Evolutionary conservation across 2,888 invertebrate species (phyloP).

Genomic region (Xanthorhoe spadicearia): DNA sequence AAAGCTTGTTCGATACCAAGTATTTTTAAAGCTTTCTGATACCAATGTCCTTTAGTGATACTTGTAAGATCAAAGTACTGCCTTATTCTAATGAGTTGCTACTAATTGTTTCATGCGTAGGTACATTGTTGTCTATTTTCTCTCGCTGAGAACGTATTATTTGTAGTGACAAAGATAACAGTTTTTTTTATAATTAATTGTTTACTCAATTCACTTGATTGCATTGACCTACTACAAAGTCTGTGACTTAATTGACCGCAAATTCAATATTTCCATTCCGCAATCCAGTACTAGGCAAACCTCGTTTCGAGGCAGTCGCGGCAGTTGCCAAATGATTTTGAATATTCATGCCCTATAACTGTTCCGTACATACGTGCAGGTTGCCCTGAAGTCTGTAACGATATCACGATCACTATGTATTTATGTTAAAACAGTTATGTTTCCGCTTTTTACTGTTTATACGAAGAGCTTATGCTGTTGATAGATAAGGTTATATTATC

Average conservation of each 20-base stretch:
- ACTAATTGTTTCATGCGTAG: background rate
- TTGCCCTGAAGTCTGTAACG: constrained; percentile 21
- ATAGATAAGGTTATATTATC: no score
- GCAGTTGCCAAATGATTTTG: constrained; percentile 50
- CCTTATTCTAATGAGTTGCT: background rate
- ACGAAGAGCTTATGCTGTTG: background rate
- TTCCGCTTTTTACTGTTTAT: constrained; percentile 18
- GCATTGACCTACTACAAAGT: background rate
- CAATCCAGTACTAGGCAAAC: constrained; percentile 37
- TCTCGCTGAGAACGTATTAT: background rate
- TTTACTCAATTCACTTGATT: constrained; percentile 3
- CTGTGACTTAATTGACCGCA: constrained; percentile 26
- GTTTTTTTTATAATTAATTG: background rate
- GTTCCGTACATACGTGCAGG: constrained; percentile 26
- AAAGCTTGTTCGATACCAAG: constrained; percentile 5
- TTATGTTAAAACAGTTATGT: constrained; percentile 31
- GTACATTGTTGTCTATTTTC: background rate
- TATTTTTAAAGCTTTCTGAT: background rate
- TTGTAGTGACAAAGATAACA: no score
- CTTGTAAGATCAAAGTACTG: background rate
- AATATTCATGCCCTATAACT: constrained; percentile 55
- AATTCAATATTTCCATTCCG: constrained; percentile 35
- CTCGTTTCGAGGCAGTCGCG: constrained; percentile 35
- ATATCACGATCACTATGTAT: constrained; percentile 33
- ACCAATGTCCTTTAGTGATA: background rate